A percentile compares a stretch with the other conserved stretches of the same genome.
phyloP scores from a whole-genome alignment of 2,797 vertebrate species.

The Silurus lanzhouensis region DNA sequence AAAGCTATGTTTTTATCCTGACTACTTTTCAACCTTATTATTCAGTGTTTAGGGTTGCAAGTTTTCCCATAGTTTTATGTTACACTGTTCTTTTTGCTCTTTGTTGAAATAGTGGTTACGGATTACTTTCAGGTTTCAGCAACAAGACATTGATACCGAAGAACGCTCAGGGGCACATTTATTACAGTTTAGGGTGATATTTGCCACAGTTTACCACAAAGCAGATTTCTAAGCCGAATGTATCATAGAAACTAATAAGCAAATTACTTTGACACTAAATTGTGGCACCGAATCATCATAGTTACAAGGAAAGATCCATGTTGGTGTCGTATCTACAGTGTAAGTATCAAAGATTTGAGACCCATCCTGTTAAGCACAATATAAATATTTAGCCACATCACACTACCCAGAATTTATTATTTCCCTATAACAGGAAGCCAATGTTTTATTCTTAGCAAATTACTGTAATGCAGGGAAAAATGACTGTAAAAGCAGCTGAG shows the following conservation, averaged over 20 bases:
- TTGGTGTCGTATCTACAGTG: background rate
- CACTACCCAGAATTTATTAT: background rate
- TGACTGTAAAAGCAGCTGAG: background rate
- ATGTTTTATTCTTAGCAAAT: background rate
- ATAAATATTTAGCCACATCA: background rate
- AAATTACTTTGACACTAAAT: background rate
- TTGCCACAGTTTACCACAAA: background rate
- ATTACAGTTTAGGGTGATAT: background rate
- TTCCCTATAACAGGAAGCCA: background rate
- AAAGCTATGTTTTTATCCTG: background rate
- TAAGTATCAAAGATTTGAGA: background rate
- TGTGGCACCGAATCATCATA: background rate
- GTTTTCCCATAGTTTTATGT: background rate
- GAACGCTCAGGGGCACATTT: background rate
- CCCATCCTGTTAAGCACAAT: background rate
- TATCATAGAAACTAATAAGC: background rate
- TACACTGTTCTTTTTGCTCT: background rate
- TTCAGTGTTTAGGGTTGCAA: background rate
- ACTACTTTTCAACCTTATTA: background rate
- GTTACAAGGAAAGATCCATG: background rate
- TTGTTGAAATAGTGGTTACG: background rate
- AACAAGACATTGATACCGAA: background rate
- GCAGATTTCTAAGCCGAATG: background rate
- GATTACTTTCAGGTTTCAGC: background rate
- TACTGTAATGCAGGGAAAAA: background rate